Evolutionary conservation across 2,888 invertebrate genomes (phyloP), one percentile per base, ranked within the genome.

Genomic region (Drepana falcataria): DNA sequence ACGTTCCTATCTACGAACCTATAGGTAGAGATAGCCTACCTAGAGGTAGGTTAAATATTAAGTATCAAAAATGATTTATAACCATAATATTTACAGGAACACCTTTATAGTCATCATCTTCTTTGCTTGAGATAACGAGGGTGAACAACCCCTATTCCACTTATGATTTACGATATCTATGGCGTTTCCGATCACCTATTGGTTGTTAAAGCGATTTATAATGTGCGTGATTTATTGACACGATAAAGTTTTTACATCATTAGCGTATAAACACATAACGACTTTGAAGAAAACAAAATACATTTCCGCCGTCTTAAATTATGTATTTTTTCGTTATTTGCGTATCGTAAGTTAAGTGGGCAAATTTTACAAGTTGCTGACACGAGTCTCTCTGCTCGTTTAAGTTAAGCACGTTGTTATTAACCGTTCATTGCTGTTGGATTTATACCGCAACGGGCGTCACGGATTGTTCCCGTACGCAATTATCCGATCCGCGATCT

Each of bases 401-500:
- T 83, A 79, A 81, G 73, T 71, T 71, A 66, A 68, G 69, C 78
- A 83, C 72, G 81, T 81, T 89, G 85, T 89, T 86, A 89, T 89
- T 89, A 90, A 82, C 80, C 75, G 84, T 81, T 83, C 82, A 80
- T 83, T 81, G 80, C 79, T 75, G 73, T 82, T 71, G 83, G 81
- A 88, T 87, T 87, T 85, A 85, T 84, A 77, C 81, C 68, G 59
- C 65, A 73, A 68, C 68, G 72, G 73, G 72, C 87, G 86, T 89
- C 85, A 87, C 84, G 87, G 87, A 71, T 71, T 69, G 80, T 85
- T 83, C 83, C 75, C 81, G 80, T 78, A 78, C 77, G 78, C 83
- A 87, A 89, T 89, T 89, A 90, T 88, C 88, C 80, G 65, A 72
- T 73, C 79, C 73, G 77, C 82, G 72, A 90, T 91, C 88, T 87